These are phyloP conservation scores for Imbricaverruca yamaguchii DNA, from an alignment of 2,888 invertebrate species.

Conservation along the genomic window DNA sequence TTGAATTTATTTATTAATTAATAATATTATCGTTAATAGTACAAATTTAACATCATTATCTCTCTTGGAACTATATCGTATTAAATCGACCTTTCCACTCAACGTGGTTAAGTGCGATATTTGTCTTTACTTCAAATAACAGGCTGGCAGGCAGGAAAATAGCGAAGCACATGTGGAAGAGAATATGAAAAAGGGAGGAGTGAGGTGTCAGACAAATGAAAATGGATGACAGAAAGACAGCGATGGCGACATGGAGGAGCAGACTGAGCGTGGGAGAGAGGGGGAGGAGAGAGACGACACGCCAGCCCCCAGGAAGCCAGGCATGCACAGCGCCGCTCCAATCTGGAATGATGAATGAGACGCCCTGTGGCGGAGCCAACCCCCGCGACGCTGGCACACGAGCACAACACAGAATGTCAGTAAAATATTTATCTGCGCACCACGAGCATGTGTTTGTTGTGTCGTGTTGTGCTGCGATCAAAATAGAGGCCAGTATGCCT, in stretches of 20 bases:
- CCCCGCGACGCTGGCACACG: not conserved
- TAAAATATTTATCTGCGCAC: not conserved
- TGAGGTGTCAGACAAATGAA: not conserved
- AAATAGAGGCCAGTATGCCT: not conserved
- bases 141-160: no score
- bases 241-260: constrained; percentile 14
- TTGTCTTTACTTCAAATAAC: no score
- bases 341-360: constrained; percentile 23
- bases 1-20: no score
- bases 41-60: no score
- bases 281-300: not conserved
- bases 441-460: constrained; percentile 1
- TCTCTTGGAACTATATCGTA: no score
- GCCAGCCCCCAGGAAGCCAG: constrained; percentile 9
- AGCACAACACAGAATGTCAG: not conserved
- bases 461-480: not conserved
- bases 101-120: no score
- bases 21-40: no score
- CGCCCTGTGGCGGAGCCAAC: not conserved
- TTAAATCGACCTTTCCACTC: no score
- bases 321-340: constrained; percentile 15
- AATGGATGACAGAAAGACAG: not conserved
- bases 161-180: not conserved
- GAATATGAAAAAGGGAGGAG: not conserved
- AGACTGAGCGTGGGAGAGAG: constrained; percentile 20